phyloP scores from a whole-genome alignment of 2,113 vertebrate species.

The Sterrhoptilus dennistouni region DNA sequence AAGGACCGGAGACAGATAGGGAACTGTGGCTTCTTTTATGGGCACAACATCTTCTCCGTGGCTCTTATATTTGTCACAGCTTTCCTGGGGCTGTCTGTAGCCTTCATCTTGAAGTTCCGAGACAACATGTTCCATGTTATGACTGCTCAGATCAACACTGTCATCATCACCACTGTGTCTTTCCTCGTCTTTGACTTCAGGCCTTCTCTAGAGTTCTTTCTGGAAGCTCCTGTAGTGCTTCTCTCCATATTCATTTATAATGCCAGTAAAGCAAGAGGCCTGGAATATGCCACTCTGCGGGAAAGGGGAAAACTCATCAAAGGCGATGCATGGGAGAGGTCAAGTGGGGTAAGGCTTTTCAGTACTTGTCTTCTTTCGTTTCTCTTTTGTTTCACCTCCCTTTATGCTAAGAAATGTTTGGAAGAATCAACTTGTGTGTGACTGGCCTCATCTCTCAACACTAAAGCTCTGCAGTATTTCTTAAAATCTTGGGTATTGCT shows the following conservation, averaged over 20 bases:
- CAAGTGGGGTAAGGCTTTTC: slow-evolving; percentile 87
- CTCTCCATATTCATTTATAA: slow-evolving; percentile 96
- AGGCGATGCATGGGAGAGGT: slow-evolving; percentile 85
- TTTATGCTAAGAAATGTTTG: not conserved
- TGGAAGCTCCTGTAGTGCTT: slow-evolving; percentile 92
- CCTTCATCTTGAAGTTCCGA: slow-evolving; percentile 96
- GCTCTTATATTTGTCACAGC: slow-evolving; percentile 91
- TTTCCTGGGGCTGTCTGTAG: slow-evolving; percentile 90
- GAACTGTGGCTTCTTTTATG: slow-evolving; percentile 91
- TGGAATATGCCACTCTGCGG: slow-evolving; percentile 75
- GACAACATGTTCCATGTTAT: slow-evolving; percentile 99
- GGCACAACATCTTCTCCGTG: slow-evolving; percentile 89
- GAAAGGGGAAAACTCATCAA: slow-evolving; percentile 85
- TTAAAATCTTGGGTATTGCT: not conserved
- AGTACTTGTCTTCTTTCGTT: not conserved
- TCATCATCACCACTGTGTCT: slow-evolving; percentile 88
- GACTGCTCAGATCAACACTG: slow-evolving; percentile 92
- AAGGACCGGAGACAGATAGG: slow-evolving; percentile 80
- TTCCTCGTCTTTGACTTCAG: slow-evolving; percentile 91
- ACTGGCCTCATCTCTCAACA: not conserved
- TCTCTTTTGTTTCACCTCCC: not conserved
- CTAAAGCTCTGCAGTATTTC: not conserved
- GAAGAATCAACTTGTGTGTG: not conserved
- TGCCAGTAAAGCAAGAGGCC: slow-evolving; percentile 77
- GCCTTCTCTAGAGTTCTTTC: slow-evolving; percentile 90